A percentile compares a stretch with the other conserved stretches of the same genome.
Evolutionary conservation across 2,888 invertebrate genomes (phyloP).

Genomic region (Darwinula stevensoni): DNA sequence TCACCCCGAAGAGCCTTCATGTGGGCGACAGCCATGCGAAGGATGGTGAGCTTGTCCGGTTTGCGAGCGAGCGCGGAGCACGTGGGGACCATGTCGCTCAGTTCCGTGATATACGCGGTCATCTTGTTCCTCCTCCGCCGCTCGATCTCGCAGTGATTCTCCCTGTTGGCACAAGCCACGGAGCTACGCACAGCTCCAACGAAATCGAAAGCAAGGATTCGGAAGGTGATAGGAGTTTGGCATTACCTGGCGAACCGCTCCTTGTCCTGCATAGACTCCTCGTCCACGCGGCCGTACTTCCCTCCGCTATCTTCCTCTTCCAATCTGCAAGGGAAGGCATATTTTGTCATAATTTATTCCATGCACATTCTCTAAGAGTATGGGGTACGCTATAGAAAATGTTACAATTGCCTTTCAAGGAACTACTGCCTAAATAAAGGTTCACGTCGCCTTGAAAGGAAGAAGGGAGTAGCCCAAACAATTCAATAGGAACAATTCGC

Average conservation of each 20-base stretch:
- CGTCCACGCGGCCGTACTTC: conserved; percentile 14
- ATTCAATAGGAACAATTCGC: too few relatives aligned
- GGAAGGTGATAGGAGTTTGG: not conserved
- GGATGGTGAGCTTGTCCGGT: conserved; percentile 93
- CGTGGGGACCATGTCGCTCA: conserved; percentile 98
- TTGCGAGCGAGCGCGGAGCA: conserved; percentile 91
- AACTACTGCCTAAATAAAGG: too few relatives aligned
- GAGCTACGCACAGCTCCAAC: conserved; percentile 1
- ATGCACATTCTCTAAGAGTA: too few relatives aligned
- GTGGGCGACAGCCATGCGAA: conserved; percentile 97
- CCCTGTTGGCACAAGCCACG: conserved; percentile 34
- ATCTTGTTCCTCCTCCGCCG: conserved; percentile 94
- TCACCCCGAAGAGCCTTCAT: conserved; percentile 89
- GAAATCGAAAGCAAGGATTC: not conserved
- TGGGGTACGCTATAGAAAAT: too few relatives aligned
- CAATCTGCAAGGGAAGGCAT: too few relatives aligned
- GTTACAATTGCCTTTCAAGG: too few relatives aligned
- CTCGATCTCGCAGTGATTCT: conserved; percentile 98
- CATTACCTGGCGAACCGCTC: conserved; percentile 77
- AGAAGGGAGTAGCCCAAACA: too few relatives aligned
- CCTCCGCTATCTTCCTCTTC: not conserved
- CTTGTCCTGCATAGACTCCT: conserved; percentile 81
- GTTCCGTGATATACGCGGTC: conserved; percentile 97
- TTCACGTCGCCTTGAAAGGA: too few relatives aligned
- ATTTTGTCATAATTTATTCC: too few relatives aligned